phyloP scores from a whole-genome alignment of 2,797 vertebrate genomes.

The Atherinosoma microstoma region DNA sequence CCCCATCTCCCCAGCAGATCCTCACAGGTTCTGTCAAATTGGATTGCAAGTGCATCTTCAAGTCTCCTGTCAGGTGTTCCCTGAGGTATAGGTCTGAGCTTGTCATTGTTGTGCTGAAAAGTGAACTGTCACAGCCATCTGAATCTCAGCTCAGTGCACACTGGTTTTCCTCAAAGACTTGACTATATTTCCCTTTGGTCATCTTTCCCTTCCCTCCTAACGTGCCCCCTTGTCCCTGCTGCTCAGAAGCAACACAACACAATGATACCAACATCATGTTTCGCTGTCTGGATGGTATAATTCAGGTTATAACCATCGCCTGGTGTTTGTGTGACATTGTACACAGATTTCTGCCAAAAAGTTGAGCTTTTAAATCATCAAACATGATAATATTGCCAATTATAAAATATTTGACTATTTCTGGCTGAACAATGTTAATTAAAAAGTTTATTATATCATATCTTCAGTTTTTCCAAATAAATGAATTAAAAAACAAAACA shows the following conservation, averaged over 20 bases:
- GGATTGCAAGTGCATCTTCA: slow-evolving; percentile 5
- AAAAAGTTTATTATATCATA: not conserved
- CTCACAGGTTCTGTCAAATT: slow-evolving; percentile 7
- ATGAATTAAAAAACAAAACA: too few relatives aligned
- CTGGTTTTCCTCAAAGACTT: not conserved
- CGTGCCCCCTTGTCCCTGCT: not conserved
- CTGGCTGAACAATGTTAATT: not conserved
- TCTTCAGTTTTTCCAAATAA: too few relatives aligned
- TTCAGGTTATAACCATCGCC: not conserved
- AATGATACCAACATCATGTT: not conserved
- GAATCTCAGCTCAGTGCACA: slow-evolving; percentile 20
- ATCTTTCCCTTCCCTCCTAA: not conserved
- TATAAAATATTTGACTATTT: not conserved
- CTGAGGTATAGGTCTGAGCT: slow-evolving; percentile 17
- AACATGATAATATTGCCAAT: not conserved
- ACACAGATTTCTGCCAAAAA: not conserved
- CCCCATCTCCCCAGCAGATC: not conserved
- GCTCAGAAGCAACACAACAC: not conserved
- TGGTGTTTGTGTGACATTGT: not conserved
- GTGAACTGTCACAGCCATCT: slow-evolving; percentile 26
- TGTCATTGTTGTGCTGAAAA: slow-evolving; percentile 9
- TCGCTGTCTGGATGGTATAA: not conserved
- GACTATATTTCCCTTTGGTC: not conserved
- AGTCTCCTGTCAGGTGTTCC: slow-evolving; percentile 6
- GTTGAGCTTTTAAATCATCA: not conserved